Evolutionary conservation across 2,888 invertebrate genomes (phyloP), one percentile per base, ranked within the genome.

Genomic region (Iselma pallidipennis): DNA sequence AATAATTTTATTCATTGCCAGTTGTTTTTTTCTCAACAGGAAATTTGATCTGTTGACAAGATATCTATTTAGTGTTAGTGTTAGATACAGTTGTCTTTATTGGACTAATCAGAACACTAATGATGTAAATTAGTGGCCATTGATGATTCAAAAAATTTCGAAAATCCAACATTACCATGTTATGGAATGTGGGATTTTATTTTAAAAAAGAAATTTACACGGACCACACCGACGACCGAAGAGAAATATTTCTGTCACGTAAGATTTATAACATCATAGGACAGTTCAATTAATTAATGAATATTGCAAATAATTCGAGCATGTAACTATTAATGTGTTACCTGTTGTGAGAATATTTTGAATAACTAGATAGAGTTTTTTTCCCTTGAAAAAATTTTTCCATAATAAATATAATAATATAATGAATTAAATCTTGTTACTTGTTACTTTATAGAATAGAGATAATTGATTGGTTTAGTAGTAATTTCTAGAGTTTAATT

Each of bases 401-500:
- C 2, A 4, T 9, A 26, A 3, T 7, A 28, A 50, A 25, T 19
- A 16, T 26, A 29, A 19, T 26, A 19, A 16, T 50, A 23, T 31
- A 31, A 16, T 29, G 21, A 31, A 21, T 29, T 29, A 23, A 23
- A 23, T 45, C n/a, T 12, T n/a, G n/a, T n/a, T n/a, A n/a, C n/a
- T n/a, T n/a, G 16, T 37, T 37, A 37, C 42, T 14, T 16, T 48
- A 16, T 55, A 51, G 55, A 55, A 55, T 59, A 55, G 48, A 23
- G 51, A 42, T 55, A 55, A 55, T 57, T 54, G 55, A 62, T 62
- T 62, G 49, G 50, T 58, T 58, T 55, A 55, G 6, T 23, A 45
- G 12, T 58, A 48, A 62, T 58, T 62, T 58, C 62, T 58, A 58
- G n/a, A 42, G 50, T 62, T 62, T 62, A 62, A 62, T 62, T 62